Conservation (phyloP, 2,797 vertebrate genomes). For the Epinephelus malabaricus region DNA sequence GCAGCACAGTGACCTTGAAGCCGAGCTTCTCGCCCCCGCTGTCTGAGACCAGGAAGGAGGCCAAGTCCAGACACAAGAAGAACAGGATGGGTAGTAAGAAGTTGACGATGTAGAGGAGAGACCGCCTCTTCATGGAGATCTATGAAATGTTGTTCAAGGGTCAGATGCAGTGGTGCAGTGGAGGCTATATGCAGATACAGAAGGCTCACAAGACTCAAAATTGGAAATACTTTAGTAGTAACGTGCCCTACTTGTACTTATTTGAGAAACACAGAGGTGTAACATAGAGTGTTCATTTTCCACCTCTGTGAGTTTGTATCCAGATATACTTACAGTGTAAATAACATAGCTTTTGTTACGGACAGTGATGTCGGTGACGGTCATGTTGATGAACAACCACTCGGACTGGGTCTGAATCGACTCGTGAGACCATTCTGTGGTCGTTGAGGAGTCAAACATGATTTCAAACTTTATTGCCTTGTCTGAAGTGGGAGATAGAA, state of each 20-base stretch:
- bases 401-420: constrained; percentile 52
- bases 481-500: not conserved
- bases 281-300: not conserved
- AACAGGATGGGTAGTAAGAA: constrained; percentile 67
- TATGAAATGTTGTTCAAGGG: not conserved
- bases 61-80: constrained; percentile 55
- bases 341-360: constrained; percentile 32
- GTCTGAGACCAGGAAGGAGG: no score
- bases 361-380: not conserved
- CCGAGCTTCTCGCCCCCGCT: no score
- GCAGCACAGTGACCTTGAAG: constrained; percentile 76
- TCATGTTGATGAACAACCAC: constrained; percentile 66
- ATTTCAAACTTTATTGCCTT: not conserved
- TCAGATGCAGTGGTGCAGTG: not conserved
- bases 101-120: constrained; percentile 62
- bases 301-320: not conserved
- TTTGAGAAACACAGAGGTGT: not conserved
- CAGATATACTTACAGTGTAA: constrained; percentile 58
- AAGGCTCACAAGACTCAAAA: no score
- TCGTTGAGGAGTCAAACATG: no score
- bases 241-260: no score
- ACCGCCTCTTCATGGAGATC: constrained; percentile 59
- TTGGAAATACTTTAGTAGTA: no score
- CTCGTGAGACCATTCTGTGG: not conserved
- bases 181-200: not conserved